These are phyloP conservation scores for Nyctalus aviator DNA, from an alignment of 2,797 vertebrate species.

Conservation along the genomic window DNA sequence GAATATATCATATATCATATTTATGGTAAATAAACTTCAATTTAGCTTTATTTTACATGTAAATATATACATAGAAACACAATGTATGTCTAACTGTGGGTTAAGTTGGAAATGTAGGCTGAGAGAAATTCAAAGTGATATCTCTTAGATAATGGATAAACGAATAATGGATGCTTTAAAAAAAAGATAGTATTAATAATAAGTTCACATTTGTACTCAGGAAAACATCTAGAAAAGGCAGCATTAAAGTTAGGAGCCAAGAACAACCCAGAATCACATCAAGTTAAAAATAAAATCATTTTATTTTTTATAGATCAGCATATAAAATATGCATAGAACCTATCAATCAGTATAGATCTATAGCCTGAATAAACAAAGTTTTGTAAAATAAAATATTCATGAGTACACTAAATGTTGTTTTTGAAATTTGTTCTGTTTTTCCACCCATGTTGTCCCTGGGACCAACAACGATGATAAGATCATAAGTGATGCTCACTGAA, in stretches of 20 bases:
- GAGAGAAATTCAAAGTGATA: neutral
- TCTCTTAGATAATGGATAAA: neutral
- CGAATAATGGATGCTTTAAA: neutral
- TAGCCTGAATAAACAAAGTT: neutral
- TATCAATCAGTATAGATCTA: rapidly evolving
- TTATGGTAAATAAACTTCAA: neutral
- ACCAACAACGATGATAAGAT: rapidly evolving
- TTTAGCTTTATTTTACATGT: neutral
- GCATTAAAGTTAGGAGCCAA: neutral
- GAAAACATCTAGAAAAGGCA: neutral
- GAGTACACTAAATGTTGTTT: neutral
- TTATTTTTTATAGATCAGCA: too few relatives aligned
- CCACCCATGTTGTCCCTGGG: neutral
- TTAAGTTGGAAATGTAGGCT: neutral
- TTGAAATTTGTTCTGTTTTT: neutral
- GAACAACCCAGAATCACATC: neutral
- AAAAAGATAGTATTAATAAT: neutral
- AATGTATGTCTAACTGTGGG: neutral
- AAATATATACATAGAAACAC: neutral
- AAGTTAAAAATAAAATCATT: neutral
- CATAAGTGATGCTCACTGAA: rapidly evolving
- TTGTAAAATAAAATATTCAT: neutral
- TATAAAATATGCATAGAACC: neutral
- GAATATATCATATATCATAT: neutral
- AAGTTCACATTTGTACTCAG: neutral